These are phyloP conservation scores for Cardiocondyla obscurior DNA, from an alignment of 1,140 invertebrate species.

Conservation along the genomic window DNA sequence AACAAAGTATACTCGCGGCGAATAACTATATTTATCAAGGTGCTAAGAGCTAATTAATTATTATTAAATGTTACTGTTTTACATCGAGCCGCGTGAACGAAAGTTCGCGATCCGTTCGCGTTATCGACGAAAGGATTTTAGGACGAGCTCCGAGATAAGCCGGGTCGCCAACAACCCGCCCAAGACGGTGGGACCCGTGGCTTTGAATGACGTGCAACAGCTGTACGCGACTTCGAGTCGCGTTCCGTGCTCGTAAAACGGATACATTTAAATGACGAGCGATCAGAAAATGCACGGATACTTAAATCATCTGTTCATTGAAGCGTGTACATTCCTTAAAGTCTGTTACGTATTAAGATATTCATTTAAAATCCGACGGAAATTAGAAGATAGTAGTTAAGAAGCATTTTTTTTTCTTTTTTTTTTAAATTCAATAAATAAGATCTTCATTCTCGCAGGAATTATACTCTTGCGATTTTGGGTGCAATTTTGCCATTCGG, in stretches of 20 bases:
- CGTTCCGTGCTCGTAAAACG: constrained; percentile 22
- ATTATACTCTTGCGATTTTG: neutral
- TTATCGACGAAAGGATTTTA: constrained; percentile 9
- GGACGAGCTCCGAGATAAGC: constrained; percentile 29
- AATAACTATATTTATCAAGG: neutral
- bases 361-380: neutral
- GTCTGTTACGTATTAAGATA: too few relatives aligned
- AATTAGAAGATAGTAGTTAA: too few relatives aligned
- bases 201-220: constrained; percentile 72
- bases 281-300: neutral
- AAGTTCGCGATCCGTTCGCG: neutral
- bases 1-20: neutral
- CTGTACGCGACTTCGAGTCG: constrained; percentile 57
- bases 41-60: neutral
- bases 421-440: too few relatives aligned
- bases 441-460: neutral
- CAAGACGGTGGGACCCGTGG: neutral
- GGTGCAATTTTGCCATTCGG: neutral
- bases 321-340: too few relatives aligned
- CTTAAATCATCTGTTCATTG: neutral
- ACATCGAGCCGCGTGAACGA: neutral
- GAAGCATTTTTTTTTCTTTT: too few relatives aligned
- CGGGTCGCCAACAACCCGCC: neutral
- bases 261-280: neutral
- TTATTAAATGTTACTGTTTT: neutral